These are phyloP conservation scores for Cyrtorhinus lividipennis DNA, from an alignment of 1,140 invertebrate species.

Conservation along the genomic window DNA sequence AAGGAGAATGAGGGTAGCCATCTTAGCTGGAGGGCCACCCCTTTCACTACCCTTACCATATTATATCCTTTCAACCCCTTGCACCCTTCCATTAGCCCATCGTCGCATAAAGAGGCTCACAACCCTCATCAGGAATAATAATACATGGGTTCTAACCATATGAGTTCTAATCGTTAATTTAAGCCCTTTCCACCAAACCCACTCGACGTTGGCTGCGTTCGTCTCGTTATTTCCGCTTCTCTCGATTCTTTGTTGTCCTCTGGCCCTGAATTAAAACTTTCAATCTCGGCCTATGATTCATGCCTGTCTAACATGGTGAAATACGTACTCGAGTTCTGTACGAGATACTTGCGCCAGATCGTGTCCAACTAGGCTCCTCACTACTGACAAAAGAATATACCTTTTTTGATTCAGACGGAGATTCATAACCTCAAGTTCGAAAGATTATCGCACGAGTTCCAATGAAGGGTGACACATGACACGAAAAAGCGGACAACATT, in stretches of 20 bases:
- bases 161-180: background rate
- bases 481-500: too few species aligned
- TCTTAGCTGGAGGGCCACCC: conserved; percentile 4
- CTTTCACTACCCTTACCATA: background rate
- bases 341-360: too few species aligned
- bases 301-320: too few species aligned
- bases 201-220: background rate
- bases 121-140: background rate
- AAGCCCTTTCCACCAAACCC: background rate
- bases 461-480: too few species aligned
- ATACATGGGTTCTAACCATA: background rate
- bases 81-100: background rate
- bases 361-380: too few species aligned
- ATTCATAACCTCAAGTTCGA: too few species aligned
- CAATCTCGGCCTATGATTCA: too few species aligned
- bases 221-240: background rate
- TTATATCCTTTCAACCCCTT: background rate
- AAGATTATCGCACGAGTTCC: too few species aligned
- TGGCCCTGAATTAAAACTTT: too few species aligned
- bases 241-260: background rate
- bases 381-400: too few species aligned
- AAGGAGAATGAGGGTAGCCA: conserved; percentile 1
- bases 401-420: too few species aligned
- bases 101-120: background rate
- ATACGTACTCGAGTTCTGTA: too few species aligned